These are phyloP conservation scores for Steinernema hermaphroditum DNA, from an alignment of 2,888 invertebrate genomes.

Conservation along the genomic window DNA sequence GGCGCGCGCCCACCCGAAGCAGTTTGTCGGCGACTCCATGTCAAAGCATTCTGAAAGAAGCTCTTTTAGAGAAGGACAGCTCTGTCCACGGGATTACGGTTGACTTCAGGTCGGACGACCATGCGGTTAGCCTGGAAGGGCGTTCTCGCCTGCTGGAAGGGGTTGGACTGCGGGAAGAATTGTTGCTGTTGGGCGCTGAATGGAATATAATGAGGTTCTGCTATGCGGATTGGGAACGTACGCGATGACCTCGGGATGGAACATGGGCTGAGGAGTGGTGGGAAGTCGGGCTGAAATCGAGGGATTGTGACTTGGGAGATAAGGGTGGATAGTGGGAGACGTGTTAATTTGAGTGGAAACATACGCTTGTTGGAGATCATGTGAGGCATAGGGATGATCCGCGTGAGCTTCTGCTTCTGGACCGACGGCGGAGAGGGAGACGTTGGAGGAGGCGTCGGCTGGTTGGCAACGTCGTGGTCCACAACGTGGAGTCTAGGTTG, in stretches of 20 bases:
- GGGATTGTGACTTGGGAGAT: not conserved
- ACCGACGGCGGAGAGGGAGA: conserved; percentile 17
- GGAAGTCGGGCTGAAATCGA: not conserved
- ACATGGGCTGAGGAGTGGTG: not conserved
- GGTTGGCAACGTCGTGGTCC: not conserved
- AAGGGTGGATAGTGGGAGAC: not conserved
- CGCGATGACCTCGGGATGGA: not conserved
- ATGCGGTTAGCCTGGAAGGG: not conserved
- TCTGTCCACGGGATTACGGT: not conserved
- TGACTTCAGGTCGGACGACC: not conserved
- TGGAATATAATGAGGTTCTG: not conserved
- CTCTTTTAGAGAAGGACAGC: no score
- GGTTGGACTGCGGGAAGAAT: not conserved
- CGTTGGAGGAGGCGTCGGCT: conserved; percentile 8
- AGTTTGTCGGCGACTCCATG: conserved; percentile 46
- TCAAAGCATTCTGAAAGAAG: conserved; percentile 39
- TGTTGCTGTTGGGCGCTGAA: not conserved
- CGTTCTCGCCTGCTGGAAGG: conserved; percentile 9
- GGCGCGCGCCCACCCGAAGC: conserved; percentile 49
- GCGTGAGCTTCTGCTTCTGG: conserved; percentile 38
- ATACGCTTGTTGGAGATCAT: conserved; percentile 56
- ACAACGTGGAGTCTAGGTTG: not conserved
- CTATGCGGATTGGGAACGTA: not conserved
- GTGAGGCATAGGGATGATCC: conserved; percentile 53
- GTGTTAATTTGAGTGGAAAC: conserved; percentile 25